phyloP scores from a whole-genome alignment of 2,888 invertebrate species.

The Leptinotarsa haldemani region DNA sequence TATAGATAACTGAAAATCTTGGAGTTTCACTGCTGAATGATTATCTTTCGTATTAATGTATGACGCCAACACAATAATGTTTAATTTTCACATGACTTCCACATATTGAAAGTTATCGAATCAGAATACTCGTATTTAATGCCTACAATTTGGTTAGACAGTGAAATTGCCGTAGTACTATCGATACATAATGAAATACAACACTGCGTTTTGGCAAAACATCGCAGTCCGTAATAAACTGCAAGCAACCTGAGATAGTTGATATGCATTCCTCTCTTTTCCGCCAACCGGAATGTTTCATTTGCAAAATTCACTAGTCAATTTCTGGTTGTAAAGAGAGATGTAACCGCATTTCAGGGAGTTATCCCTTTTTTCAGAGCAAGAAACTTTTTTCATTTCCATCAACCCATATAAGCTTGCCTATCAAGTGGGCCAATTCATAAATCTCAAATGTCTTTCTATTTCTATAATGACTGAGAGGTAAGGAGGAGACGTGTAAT shows the following conservation, averaged over 20 bases:
- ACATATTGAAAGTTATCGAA: too few species aligned
- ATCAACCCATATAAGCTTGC: slow-evolving; percentile 15
- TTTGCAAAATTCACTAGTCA: too few species aligned
- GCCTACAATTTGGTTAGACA: too few species aligned
- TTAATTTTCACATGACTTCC: too few species aligned
- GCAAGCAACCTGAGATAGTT: slow-evolving; percentile 7
- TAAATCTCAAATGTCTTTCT: neutral
- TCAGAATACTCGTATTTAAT: too few species aligned
- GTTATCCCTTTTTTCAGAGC: neutral
- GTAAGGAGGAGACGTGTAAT: too few species aligned
- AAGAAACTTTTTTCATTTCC: slow-evolving; percentile 11
- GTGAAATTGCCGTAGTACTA: neutral
- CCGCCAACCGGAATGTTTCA: too few species aligned
- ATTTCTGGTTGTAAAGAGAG: neutral
- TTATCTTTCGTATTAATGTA: too few species aligned
- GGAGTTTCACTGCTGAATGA: too few species aligned
- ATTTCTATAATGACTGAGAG: too few species aligned
- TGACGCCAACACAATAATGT: too few species aligned
- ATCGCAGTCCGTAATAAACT: too few species aligned
- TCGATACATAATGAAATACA: neutral
- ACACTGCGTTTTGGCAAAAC: neutral
- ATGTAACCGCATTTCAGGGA: neutral
- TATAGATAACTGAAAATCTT: neutral
- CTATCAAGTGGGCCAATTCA: slow-evolving; percentile 9
- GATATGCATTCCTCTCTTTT: neutral